Percentiles rank a stretch among this genome's conserved stretches.
Conservation (phyloP, 1,140 invertebrate genomes). For the Lepidurus apus region DNA sequence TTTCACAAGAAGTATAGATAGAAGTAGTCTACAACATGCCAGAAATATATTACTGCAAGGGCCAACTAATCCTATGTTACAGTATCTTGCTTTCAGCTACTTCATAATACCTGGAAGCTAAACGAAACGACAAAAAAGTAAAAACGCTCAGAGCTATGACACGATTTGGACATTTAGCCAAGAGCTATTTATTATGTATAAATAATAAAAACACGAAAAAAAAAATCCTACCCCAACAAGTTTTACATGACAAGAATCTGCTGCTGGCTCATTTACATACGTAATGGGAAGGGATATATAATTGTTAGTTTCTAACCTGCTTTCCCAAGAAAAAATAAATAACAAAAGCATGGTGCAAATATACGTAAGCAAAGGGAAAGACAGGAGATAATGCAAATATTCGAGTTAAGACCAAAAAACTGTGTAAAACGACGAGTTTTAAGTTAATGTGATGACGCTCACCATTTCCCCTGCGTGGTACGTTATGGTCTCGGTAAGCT, state of each 20-base stretch:
- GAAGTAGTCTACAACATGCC: not conserved
- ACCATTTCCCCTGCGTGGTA: conserved; percentile 11
- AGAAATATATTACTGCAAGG: not conserved
- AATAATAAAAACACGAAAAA: not conserved
- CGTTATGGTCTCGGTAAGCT: conserved; percentile 10
- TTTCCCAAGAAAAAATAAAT: not conserved
- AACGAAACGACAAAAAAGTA: not conserved
- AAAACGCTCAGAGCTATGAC: not conserved
- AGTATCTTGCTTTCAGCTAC: not conserved
- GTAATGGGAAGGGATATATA: conserved; percentile 8
- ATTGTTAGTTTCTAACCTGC: not conserved
- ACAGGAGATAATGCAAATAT: not conserved
- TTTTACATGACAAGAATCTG: conserved; percentile 9
- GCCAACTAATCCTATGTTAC: not conserved
- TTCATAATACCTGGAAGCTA: not conserved
- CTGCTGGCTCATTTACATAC: not conserved
- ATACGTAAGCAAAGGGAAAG: not conserved
- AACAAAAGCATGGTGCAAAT: not conserved
- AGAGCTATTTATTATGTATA: not conserved
- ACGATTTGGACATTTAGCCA: not conserved
- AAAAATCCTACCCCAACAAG: not conserved
- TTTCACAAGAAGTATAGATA: not conserved
- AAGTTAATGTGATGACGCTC: conserved; percentile 21
- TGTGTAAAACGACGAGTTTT: not conserved
- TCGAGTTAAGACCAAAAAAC: not conserved